Base-by-base conservation (phyloP, 2,888 invertebrate genomes). In the Phrixothrix hirtus region DNA sequence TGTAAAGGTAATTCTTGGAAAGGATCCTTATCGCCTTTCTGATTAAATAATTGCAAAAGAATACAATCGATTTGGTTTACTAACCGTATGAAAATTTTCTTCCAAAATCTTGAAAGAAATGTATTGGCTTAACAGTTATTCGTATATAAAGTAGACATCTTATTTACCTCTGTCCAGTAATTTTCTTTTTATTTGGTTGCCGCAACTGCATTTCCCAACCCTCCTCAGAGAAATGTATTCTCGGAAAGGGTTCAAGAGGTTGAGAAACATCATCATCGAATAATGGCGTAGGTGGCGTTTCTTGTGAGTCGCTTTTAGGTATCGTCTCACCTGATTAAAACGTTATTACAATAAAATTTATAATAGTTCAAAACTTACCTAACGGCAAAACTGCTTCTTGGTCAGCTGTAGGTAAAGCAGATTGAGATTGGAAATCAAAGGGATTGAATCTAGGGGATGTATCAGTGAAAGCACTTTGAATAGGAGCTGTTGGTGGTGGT, bases 201-300 rank as follows among this genome's bases (percentile, higher is more conserved):
- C 98, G 82, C 42, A 97, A 78, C 63, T 95, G 92, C 89, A 98
- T 90, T 70, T 96, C 95, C 96, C 97, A 99, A 15, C 95, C 95
- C 14, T 92, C 87, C 0, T 88, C 93, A 0, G 77, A 73, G 71
- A 86, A 90, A 56, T 81, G 82, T 17, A 86, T 82, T 36, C 94
- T 83, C 6, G 95, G 92, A 76, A 95, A 99, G 42, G 91, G 90
- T 74, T 93, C 93, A 43, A 99, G 79, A 0, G 95, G 95, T 74
- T 89, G 86, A 0, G 94, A 92, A 34, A 92, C 86, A 73, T 96
- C 96, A 55, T 95, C 95, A 72, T 96, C 96, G 74, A 89, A 96
- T 15, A 96, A 79, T 7, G 95, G 95, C 7, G 94, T 93, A n/a
- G 92, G 90, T 21, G 93, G 93, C 1, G 90, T 89, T 73, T 92